Evolutionary conservation across 1,140 invertebrate genomes (phyloP), one percentile per base, ranked within the genome.

Genomic region (Diplogasteroides magnus): DNA sequence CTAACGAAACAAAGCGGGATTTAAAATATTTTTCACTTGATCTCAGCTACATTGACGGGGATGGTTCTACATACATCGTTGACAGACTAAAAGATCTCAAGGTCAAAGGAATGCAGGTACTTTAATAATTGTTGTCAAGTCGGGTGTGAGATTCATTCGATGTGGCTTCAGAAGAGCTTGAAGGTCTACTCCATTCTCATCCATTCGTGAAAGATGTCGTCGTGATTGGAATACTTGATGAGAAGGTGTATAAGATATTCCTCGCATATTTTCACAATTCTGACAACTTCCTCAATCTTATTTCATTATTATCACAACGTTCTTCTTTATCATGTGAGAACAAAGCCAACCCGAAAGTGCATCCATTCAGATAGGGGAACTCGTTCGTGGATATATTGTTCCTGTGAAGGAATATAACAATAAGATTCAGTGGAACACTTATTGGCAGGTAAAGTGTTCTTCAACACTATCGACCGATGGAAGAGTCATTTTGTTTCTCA

Each of bases 51-150:
- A 90, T 88, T 67, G 90, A 92, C 73, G 78, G 87, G 14, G 85
- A 90, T 0, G 87, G 90, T 0, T 61, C 65, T 55, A 73, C 83
- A 28, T 92, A 87, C 65, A 88, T 94, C 64, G 90, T 90, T 0
- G 92, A 94, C 75, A 85, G 92, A 67, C 77, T 93, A 59, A 94
- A 94, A 78, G 91, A 94, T 81, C 86, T 94, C 69, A 94, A 94
- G 86, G 90, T 91, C 59, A 92, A 91, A 85, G 91, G 90, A 72
- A 62, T 77, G 59, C 84, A 92, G 90, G 64, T 66, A 2, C 37
- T 28, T 2, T 23, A 23, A 2, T 15, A 11, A 48, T n/a, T 11
- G 23, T 28, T 25, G 1, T 64, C 3, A 31, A 29, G 25, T 13
- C 3, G 2, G 25, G 29, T 3, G 25, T 31, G 26, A 19, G 26